A percentile compares a stretch with the other conserved stretches of the same genome.
Evolutionary conservation across 2,113 vertebrate species (phyloP).

Genomic region (Ardeotis arabs): DNA sequence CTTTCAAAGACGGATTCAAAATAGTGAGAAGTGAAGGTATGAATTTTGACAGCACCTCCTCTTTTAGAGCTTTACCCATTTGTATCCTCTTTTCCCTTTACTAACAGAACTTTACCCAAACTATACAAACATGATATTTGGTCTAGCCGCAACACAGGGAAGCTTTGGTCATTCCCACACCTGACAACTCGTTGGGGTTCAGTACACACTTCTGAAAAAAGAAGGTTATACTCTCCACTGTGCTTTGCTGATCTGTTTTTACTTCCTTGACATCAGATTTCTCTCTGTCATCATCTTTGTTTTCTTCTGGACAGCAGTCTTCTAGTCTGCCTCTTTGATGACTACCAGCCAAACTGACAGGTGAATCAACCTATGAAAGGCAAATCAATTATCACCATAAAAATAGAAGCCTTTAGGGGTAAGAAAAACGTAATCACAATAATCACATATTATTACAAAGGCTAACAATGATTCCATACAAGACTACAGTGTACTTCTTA

Average conservation of each 20-base stretch:
- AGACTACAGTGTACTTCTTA: background rate
- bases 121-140: background rate
- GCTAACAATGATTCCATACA: background rate
- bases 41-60: background rate
- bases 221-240: background rate
- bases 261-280: background rate
- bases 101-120: background rate
- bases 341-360: constrained; percentile 10
- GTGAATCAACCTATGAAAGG: constrained; percentile 55
- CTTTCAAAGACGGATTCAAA: background rate
- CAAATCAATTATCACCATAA: background rate
- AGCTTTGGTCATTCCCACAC: constrained; percentile 11
- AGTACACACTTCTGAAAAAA: background rate
- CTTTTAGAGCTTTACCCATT: background rate
- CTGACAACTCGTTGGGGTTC: background rate
- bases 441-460: background rate
- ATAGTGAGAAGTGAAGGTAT: background rate
- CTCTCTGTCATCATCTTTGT: background rate
- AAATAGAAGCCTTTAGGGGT: background rate
- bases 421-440: background rate
- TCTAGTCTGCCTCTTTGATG: background rate
- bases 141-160: background rate
- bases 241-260: background rate
- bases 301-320: background rate
- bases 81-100: background rate